Evolutionary conservation across 2,888 invertebrate genomes (phyloP).

Genomic region (Drosophila austrosaltans): DNA sequence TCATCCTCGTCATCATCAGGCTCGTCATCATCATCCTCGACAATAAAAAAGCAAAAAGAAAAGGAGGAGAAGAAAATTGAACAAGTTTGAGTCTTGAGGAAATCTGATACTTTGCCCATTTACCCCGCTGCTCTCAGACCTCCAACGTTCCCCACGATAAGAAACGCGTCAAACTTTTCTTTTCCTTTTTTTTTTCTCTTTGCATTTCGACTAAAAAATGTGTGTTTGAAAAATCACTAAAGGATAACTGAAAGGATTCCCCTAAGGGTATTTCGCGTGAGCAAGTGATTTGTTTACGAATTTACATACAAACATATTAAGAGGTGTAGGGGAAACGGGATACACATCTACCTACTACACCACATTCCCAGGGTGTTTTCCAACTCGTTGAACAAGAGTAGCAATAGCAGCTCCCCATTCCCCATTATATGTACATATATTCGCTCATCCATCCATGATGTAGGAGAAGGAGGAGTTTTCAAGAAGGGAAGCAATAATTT

Average conservation of each 20-base stretch:
- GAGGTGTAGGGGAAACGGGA: conserved; percentile 1
- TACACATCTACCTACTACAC: conserved; percentile 15
- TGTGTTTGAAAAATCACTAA: conserved; percentile 78
- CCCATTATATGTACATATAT: conserved; percentile 13
- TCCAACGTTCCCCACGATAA: conserved; percentile 1
- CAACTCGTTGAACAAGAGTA: conserved; percentile 72
- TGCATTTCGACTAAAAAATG: conserved; percentile 44
- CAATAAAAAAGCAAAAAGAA: conserved; percentile 34
- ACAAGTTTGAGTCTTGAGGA: conserved; percentile 48
- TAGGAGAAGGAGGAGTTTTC: background rate
- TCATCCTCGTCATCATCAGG: conserved; percentile 47
- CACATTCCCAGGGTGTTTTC: conserved; percentile 74
- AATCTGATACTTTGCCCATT: conserved; percentile 68
- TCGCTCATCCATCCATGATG: conserved; percentile 10
- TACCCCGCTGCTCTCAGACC: background rate
- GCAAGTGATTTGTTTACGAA: conserved; percentile 81
- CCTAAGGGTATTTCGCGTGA: conserved; percentile 74
- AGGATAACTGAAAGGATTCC: conserved; percentile 78
- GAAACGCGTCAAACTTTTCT: conserved; percentile 64
- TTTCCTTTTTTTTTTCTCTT: conserved; percentile 27
- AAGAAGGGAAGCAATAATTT: conserved; percentile 74
- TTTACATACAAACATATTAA: conserved; percentile 71
- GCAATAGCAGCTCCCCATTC: conserved; percentile 28
- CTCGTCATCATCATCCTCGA: conserved; percentile 38
- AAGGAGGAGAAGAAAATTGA: conserved; percentile 23